phyloP scores from a whole-genome alignment of 2,888 invertebrate genomes.

The Clepsis dumicolana region DNA sequence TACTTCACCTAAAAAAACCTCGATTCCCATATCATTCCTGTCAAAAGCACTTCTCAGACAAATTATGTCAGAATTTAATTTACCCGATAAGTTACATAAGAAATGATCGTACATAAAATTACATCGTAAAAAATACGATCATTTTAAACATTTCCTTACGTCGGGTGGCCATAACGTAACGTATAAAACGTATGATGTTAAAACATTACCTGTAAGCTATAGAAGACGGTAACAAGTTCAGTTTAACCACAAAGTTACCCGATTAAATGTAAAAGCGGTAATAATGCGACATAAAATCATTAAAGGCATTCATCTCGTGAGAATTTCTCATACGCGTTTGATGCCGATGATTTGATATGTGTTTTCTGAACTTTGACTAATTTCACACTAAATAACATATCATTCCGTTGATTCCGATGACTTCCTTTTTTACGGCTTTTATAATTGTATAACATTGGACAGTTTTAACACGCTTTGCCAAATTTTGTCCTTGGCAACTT shows the following conservation, averaged over 20 bases:
- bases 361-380: no score
- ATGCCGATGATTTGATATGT: no score
- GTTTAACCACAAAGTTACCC: neutral
- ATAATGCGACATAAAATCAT: neutral
- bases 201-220: conserved; percentile 16
- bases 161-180: neutral
- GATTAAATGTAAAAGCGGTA: neutral
- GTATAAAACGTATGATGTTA: neutral
- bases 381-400: no score
- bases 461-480: no score
- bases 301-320: no score
- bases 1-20: no score
- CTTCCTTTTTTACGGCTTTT: no score
- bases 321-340: no score
- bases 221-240: neutral
- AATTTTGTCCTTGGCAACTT: neutral
- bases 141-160: conserved; percentile 19
- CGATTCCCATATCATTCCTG: neutral
- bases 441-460: no score
- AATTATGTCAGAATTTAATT: neutral
- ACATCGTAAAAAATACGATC: conserved; percentile 8
- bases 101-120: neutral
- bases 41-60: neutral
- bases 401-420: no score
- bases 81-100: conserved; percentile 1